These are phyloP conservation scores for Meleagris gallopavo DNA, from an alignment of 2,113 vertebrate genomes.

Conservation along the genomic window DNA sequence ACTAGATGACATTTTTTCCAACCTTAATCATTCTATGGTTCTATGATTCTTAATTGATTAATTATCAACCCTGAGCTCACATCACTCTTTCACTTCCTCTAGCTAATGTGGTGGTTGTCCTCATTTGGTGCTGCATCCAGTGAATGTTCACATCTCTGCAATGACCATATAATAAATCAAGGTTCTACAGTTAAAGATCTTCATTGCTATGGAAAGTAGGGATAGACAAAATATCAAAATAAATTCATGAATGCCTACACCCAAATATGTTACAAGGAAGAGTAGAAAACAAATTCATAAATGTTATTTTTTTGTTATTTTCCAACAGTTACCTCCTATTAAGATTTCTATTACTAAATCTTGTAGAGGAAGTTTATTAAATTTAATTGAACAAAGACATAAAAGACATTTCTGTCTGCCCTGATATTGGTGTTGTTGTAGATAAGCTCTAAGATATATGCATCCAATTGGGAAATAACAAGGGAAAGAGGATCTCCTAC, in stretches of 20 bases:
- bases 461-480: neutral
- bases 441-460: rapidly evolving
- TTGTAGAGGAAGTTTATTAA: neutral
- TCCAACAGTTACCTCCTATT: neutral
- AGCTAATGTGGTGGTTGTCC: neutral
- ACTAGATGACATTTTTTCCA: neutral
- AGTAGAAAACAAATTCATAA: neutral
- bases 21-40: neutral
- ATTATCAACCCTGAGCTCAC: neutral
- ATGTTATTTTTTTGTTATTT: neutral
- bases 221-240: neutral
- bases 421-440: neutral
- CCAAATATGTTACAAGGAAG: neutral
- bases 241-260: neutral
- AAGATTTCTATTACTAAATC: neutral
- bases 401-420: neutral
- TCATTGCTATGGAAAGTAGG: neutral
- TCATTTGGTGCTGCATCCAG: neutral
- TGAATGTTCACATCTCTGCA: neutral
- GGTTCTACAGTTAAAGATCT: neutral
- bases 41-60: neutral
- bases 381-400: neutral
- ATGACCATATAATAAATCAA: neutral
- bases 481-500: neutral
- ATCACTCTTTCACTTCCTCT: neutral